A percentile compares a stretch with the other conserved stretches of the same genome.
Evolutionary conservation across 2,888 invertebrate genomes (phyloP).

Genomic region (Xestobium rufovillosum): DNA sequence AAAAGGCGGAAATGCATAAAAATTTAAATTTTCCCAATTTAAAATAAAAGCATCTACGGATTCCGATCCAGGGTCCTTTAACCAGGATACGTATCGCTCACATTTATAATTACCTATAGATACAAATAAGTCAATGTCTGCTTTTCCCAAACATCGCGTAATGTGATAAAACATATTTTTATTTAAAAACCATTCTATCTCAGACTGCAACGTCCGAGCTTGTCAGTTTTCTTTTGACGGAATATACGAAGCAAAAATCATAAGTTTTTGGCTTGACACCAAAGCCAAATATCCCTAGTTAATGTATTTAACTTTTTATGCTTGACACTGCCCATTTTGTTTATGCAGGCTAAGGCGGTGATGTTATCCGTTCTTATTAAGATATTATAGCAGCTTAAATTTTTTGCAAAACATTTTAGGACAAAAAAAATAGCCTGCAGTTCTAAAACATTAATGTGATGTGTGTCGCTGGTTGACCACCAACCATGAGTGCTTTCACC

Average conservation of each 20-base stretch:
- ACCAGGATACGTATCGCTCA: slow-evolving; percentile 26
- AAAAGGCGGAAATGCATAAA: slow-evolving; percentile 32
- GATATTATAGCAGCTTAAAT: not conserved
- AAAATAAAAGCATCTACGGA: slow-evolving; percentile 28
- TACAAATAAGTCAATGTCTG: slow-evolving; percentile 26
- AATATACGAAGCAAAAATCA: slow-evolving; percentile 32
- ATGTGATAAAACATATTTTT: slow-evolving; percentile 13
- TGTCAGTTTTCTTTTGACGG: slow-evolving; percentile 28
- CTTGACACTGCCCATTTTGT: slow-evolving; percentile 15
- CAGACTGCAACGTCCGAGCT: slow-evolving; percentile 19
- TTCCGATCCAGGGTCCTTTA: slow-evolving; percentile 21
- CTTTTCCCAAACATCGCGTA: slow-evolving; percentile 13
- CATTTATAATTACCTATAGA: slow-evolving; percentile 26
- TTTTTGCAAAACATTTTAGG: slow-evolving; percentile 2
- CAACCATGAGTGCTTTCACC: not conserved
- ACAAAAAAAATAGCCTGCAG: not conserved
- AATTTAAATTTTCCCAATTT: slow-evolving; percentile 15
- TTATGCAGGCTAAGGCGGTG: slow-evolving; percentile 13
- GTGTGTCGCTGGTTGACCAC: not conserved
- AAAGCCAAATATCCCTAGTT: slow-evolving; percentile 14
- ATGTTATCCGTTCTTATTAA: slow-evolving; percentile 12
- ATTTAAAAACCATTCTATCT: slow-evolving; percentile 12
- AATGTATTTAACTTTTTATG: slow-evolving; percentile 10
- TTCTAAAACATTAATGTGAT: not conserved
- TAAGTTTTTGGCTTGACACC: slow-evolving; percentile 18